A percentile compares a stretch with the other conserved stretches of the same genome.
Conservation (phyloP, 2,888 invertebrate genomes). For the Eupithecia subfuscata region DNA sequence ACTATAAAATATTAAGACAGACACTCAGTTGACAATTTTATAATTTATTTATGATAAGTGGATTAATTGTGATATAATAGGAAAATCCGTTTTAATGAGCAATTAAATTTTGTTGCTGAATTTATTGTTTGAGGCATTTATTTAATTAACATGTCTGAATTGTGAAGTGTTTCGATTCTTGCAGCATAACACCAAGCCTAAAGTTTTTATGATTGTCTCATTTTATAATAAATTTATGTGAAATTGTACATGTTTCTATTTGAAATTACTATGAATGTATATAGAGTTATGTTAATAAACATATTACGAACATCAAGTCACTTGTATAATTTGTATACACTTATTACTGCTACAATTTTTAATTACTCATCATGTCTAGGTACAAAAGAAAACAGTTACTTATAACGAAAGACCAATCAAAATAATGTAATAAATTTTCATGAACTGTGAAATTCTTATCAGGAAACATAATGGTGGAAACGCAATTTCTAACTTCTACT, state of each 20-base stretch:
- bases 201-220: constrained; percentile 67
- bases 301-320: constrained; percentile 71
- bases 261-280: constrained; percentile 81
- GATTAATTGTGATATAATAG: constrained; percentile 80
- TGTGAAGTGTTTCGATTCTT: constrained; percentile 49
- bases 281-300: constrained; percentile 83
- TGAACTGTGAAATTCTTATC: constrained; percentile 37
- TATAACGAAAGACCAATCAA: not conserved
- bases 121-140: constrained; percentile 64
- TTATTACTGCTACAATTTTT: not conserved
- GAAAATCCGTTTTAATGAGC: constrained; percentile 65
- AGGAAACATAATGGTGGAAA: not conserved
- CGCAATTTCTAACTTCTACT: constrained; percentile 12
- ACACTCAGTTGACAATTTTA: constrained; percentile 79
- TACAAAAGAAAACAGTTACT: not conserved
- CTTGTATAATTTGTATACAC: constrained; percentile 52
- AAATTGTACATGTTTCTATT: constrained; percentile 79
- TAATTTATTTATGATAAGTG: constrained; percentile 83
- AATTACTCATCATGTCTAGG: not conserved
- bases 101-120: constrained; percentile 66
- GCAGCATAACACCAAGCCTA: constrained; percentile 72
- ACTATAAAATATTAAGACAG: constrained; percentile 71
- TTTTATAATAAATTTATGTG: constrained; percentile 75
- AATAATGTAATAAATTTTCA: constrained; percentile 4
- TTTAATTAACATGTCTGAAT: constrained; percentile 60